These are phyloP conservation scores for Nomada fabriciana DNA, from an alignment of 2,888 invertebrate genomes.

Conservation along the genomic window DNA sequence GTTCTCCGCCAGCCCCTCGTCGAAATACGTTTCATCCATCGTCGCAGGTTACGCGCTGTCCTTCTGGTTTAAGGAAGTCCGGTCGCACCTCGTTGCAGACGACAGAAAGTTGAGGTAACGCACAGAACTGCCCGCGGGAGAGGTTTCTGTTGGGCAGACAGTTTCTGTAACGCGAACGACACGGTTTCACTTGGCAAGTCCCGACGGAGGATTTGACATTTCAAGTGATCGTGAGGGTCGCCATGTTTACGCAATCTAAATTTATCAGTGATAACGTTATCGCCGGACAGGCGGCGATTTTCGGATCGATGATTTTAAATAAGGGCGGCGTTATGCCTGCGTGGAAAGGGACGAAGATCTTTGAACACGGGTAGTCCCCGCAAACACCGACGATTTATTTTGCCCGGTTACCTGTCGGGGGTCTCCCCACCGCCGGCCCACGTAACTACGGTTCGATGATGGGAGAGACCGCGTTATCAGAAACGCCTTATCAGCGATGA, in stretches of 20 bases:
- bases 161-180: not conserved
- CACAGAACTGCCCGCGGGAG: not conserved
- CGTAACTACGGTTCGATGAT: too few species aligned
- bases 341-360: not conserved
- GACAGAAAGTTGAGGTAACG: not conserved
- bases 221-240: constrained; percentile 21
- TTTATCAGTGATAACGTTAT: constrained; percentile 50
- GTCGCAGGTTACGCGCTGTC: constrained; percentile 34
- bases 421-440: too few species aligned
- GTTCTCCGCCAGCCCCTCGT: constrained; percentile 75
- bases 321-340: too few species aligned
- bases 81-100: not conserved
- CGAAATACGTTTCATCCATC: constrained; percentile 76
- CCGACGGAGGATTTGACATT: constrained; percentile 30
- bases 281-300: not conserved
- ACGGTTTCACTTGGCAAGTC: too few species aligned
- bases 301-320: not conserved
- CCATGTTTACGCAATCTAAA: constrained; percentile 35
- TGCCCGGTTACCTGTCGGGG: too few species aligned
- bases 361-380: too few species aligned
- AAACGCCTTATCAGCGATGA: too few species aligned
- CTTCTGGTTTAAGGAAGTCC: too few species aligned
- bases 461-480: too few species aligned
- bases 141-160: not conserved
- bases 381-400: too few species aligned